These are phyloP conservation scores for Diorhabda carinulata DNA, from an alignment of 1,140 invertebrate genomes.

Conservation along the genomic window DNA sequence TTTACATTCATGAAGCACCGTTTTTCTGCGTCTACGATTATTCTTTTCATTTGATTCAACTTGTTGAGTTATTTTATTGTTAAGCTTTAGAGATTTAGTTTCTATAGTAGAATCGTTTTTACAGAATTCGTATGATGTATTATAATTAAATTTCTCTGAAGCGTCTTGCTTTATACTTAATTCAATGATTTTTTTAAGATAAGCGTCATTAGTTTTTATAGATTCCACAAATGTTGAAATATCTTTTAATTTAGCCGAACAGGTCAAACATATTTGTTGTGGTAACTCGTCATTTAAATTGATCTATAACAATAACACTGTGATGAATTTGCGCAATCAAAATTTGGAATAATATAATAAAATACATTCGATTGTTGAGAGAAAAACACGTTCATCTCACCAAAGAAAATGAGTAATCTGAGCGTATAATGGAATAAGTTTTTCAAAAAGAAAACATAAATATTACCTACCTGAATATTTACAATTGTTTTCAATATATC, in stretches of 20 bases:
- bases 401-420: too few relatives aligned
- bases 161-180: not conserved
- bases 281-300: slow-evolving; percentile 6
- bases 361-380: not conserved
- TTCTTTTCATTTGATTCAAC: not conserved
- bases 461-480: not conserved
- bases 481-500: not conserved
- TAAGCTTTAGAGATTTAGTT: not conserved
- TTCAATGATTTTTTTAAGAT: slow-evolving; percentile 3
- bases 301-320: slow-evolving; percentile 8
- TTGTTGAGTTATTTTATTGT: not conserved
- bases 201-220: slow-evolving; percentile 8
- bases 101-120: not conserved
- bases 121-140: not conserved
- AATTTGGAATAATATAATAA: slow-evolving; percentile 1
- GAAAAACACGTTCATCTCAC: not conserved
- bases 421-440: not conserved
- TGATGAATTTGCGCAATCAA: not conserved
- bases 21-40: slow-evolving; percentile 10
- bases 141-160: not conserved
- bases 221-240: slow-evolving; percentile 12
- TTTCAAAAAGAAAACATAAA: not conserved
- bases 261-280: slow-evolving; percentile 10
- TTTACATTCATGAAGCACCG: slow-evolving; percentile 9
- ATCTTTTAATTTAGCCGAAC: not conserved